Evolutionary conservation across 2,797 vertebrate genomes (phyloP), one percentile per base, ranked within the genome.

Genomic region (Anabacerthia variegaticeps): DNA sequence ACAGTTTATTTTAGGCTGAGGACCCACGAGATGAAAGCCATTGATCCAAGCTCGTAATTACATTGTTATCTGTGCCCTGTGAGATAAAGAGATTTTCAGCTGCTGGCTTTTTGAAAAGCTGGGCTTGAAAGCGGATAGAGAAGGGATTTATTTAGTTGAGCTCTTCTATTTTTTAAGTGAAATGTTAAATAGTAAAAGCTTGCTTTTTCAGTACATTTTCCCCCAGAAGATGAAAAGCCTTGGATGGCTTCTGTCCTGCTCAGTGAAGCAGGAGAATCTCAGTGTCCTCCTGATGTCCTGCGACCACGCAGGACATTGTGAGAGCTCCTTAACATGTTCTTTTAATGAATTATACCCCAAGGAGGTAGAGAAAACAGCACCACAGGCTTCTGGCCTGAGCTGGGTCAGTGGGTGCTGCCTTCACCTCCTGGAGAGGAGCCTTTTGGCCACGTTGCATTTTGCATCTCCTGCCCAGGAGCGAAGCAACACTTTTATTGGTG

Each of bases 51-150:
- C 32, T 80, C 75, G 30, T 88, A 67, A 94, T 91, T 90, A 85
- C 89, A 63, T 89, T 36, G 52, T 93, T 93, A 84, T 71, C 69
- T 65, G 69, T 52, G 89, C 82, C 87, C 88, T 58, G 34, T 1
- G 5, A 95, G 92, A 86, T 74, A 84, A 93, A 95, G 85, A 84
- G 93, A 89, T 89, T 85, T 72, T 89, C 71, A 36, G 75, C 66
- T 62, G 80, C 62, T 80, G 91, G 73, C 84, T 94, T 48, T 91
- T 85, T 58, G 78, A 73, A 95, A 93, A 88, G 72, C 92, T 36
- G 21, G 52, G 51, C 71, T 85, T 24, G 2, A 48, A 81, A 91
- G 71, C 2, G 3, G 82, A 88, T 58, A 59, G 56, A 91, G 68
- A 24, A 34, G 36, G 75, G 85, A 84, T 85, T 92, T 92, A 69